Evolutionary conservation across 2,113 vertebrate genomes (phyloP).

Genomic region (Nothobranchius kuhntae): DNA sequence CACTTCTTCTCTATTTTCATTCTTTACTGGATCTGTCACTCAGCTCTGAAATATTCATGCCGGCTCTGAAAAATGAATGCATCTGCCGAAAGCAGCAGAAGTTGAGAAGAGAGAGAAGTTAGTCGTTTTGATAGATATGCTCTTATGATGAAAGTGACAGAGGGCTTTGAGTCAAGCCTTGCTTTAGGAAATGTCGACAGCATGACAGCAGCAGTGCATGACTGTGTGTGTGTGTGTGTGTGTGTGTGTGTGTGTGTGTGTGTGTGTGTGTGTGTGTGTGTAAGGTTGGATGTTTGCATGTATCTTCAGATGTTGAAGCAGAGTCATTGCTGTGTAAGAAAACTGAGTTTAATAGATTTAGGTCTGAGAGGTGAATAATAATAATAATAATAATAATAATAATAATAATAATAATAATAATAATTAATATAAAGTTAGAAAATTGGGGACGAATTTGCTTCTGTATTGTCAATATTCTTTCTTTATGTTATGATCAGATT

Average conservation of each 20-base stretch:
- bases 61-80: conserved; percentile 75
- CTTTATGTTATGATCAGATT: too few species aligned
- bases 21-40: conserved; percentile 76
- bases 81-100: conserved; percentile 69
- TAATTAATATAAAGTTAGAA: too few species aligned
- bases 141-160: conserved; percentile 66
- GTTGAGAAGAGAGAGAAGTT: conserved; percentile 69
- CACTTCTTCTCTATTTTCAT: conserved; percentile 58
- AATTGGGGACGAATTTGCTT: too few species aligned
- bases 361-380: too few species aligned
- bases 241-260: too few species aligned
- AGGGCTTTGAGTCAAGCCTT: conserved; percentile 55
- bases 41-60: conserved; percentile 76
- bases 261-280: too few species aligned
- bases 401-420: too few species aligned
- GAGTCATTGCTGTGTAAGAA: neutral
- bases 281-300: neutral
- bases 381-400: too few species aligned
- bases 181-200: conserved; percentile 44
- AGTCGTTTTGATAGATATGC: conserved; percentile 62
- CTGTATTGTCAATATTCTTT: too few species aligned
- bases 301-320: neutral
- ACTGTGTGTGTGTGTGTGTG: neutral
- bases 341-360: too few species aligned
- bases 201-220: neutral